Evolutionary conservation across 2,113 vertebrate genomes (phyloP).

Genomic region (Caloenas nicobarica): DNA sequence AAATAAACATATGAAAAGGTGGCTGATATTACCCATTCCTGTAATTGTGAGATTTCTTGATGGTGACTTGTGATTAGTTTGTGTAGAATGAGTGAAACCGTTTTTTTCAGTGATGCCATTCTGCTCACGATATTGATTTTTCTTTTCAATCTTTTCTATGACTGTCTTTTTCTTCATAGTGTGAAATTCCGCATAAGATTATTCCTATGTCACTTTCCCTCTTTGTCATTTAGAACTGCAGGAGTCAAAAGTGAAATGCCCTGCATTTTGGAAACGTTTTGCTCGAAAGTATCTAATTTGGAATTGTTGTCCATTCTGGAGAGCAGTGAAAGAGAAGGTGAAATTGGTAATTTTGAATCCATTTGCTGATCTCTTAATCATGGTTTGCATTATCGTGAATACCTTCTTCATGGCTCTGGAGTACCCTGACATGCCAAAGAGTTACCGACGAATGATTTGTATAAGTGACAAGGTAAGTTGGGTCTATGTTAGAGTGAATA

Average conservation of each 20-base stretch:
- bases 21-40: background rate
- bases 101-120: background rate
- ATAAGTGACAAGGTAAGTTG: constrained; percentile 84
- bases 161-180: background rate
- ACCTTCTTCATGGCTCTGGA: constrained; percentile 93
- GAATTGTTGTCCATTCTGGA: constrained; percentile 86
- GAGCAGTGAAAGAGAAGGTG: constrained; percentile 81
- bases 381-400: constrained; percentile 91
- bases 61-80: background rate
- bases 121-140: background rate
- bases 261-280: constrained; percentile 80
- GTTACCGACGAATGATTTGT: constrained; percentile 74
- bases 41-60: background rate
- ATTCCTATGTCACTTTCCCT: background rate
- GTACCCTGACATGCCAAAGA: constrained; percentile 69
- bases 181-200: background rate
- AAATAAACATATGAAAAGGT: background rate
- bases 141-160: background rate
- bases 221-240: constrained; percentile 80
- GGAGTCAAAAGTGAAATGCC: constrained; percentile 83
- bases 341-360: constrained; percentile 87
- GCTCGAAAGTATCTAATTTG: constrained; percentile 85
- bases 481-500: background rate
- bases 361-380: constrained; percentile 88
- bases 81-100: background rate